Percentiles rank a stretch among this genome's conserved stretches.
phyloP scores from a whole-genome alignment of 2,113 vertebrate species.

The Muscicapa adusta region DNA sequence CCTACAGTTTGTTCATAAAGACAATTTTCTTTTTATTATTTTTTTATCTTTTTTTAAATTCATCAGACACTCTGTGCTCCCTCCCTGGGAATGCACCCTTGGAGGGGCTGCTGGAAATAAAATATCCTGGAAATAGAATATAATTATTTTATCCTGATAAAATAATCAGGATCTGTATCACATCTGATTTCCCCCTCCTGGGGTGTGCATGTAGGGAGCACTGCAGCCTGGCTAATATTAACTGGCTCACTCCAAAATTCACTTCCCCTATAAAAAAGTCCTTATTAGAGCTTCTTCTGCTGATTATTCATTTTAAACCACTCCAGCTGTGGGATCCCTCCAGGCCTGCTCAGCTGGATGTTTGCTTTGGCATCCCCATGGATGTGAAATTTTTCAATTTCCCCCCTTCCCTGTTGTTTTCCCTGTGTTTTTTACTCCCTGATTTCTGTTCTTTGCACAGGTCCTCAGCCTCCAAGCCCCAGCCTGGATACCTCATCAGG shows the following conservation, averaged over 20 bases:
- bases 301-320: background rate
- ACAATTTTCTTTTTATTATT: too few relatives aligned
- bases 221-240: background rate
- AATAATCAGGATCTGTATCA: background rate
- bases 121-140: too few relatives aligned
- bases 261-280: background rate
- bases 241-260: background rate
- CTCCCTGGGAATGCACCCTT: too few relatives aligned
- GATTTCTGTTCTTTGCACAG: constrained; percentile 38
- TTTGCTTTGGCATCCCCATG: accelerated
- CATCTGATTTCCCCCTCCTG: background rate
- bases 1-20: too few relatives aligned
- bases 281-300: background rate
- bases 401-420: background rate
- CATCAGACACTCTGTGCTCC: too few relatives aligned
- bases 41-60: too few relatives aligned
- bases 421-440: accelerated
- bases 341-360: background rate
- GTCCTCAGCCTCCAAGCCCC: constrained; percentile 45
- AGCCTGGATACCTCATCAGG: constrained; percentile 78
- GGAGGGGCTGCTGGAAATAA: background rate
- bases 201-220: background rate
- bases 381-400: background rate
- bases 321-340: background rate
- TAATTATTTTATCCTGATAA: background rate